Base-by-base conservation (phyloP, 2,113 vertebrate species). In the Pelusios castaneus region DNA sequence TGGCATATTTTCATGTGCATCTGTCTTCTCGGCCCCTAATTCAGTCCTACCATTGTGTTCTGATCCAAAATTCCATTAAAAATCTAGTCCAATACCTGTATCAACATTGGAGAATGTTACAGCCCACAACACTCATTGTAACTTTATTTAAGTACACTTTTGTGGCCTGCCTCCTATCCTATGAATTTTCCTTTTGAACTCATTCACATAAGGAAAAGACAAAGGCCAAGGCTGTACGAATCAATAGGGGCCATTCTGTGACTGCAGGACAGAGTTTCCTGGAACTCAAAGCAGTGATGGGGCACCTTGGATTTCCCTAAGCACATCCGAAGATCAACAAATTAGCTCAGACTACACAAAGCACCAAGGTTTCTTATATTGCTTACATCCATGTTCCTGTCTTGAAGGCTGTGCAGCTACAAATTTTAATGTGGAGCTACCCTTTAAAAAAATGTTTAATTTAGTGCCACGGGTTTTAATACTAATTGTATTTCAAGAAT, bases 401-500 rank as follows among this genome's bases (percentile, higher is more conserved):
- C 89, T 80, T 83, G 56, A 54, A 83, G 88, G 84, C 49, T 82
- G 76, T 85, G 38, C 43, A 49, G 29, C 70, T 63, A 11, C 47
- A 77, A 70, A 91, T 83, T 88, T 80, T 45, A 84, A 58, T 52
- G 52, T 19, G 12, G 54, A 22, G 34, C 55, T 82, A 86, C 87
- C 56, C 24, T 24, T 43, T 27, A 41, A 41, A 24, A 38, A 75
- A 12, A 29, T 34, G 77, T 85, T 83, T 85, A 80, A 77, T 84
- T 83, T 89, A 54, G 81, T 56, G 43, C 84, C 87, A 84, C 38
- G 80, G n/a, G 67, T 88, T 81, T 84, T 87, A 91, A 94, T 95
- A 51, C 58, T 63, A 95, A 13, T 95, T 70, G 75, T 90, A 91
- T 88, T 88, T 56, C 45, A 86, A 88, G 95, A 85, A 81, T 67